A percentile compares a stretch with the other conserved stretches of the same genome.
phyloP scores from a whole-genome alignment of 2,888 invertebrate species.

The Agrotis ipsilon region DNA sequence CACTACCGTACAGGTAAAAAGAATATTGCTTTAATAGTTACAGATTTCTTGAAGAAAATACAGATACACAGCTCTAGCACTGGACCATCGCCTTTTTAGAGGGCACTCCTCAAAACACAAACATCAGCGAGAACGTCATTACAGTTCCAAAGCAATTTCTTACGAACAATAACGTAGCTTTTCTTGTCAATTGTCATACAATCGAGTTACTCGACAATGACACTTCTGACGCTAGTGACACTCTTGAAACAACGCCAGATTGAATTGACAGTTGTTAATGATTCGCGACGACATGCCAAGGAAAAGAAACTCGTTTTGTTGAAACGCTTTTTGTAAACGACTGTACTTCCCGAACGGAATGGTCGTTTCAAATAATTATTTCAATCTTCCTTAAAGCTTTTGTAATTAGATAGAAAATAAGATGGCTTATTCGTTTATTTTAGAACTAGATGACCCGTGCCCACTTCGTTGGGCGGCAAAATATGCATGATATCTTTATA shows the following conservation, averaged over 20 bases:
- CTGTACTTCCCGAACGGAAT: constrained; percentile 29
- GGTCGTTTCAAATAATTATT: constrained; percentile 27
- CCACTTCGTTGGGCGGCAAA: too few relatives aligned
- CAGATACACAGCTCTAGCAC: not conserved
- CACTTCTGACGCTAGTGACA: constrained; percentile 11
- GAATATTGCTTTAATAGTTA: not conserved
- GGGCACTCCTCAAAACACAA: constrained; percentile 28
- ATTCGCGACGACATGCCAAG: constrained; percentile 23
- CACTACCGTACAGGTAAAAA: not conserved
- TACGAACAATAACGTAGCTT: constrained; percentile 28
- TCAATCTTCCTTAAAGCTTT: constrained; percentile 6
- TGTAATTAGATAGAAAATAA: constrained; percentile 7
- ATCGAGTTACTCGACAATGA: constrained; percentile 40
- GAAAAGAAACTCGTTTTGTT: constrained; percentile 29
- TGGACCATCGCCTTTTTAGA: constrained; percentile 16
- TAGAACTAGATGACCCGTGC: too few relatives aligned
- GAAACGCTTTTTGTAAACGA: constrained; percentile 38
- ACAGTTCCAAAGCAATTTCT: constrained; percentile 46
- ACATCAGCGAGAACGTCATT: constrained; percentile 55
- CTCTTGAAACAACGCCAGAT: constrained; percentile 60
- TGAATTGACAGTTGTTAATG: constrained; percentile 63
- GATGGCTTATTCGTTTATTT: not conserved
- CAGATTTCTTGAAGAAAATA: not conserved
- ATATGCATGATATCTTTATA: too few relatives aligned
- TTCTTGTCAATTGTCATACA: constrained; percentile 43